Conservation (phyloP, 2,888 invertebrate species). For the Cephus spinipes region DNA sequence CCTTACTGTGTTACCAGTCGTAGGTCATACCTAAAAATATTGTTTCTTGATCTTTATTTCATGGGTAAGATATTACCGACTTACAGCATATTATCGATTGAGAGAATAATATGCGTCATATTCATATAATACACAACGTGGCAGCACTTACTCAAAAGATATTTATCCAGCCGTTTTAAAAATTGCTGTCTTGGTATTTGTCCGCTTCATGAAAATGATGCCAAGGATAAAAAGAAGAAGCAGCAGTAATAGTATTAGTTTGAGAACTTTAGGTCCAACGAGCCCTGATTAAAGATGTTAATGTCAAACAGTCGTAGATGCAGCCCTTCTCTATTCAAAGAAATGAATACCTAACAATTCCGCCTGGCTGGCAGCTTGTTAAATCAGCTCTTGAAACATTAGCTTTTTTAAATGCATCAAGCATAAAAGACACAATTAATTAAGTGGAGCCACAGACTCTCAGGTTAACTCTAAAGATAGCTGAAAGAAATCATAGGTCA, state of each 20-base stretch:
- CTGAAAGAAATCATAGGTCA: conserved; percentile 28
- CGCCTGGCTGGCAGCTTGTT: background rate
- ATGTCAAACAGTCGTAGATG: background rate
- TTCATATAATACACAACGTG: background rate
- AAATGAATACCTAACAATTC: background rate
- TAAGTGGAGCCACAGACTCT: background rate
- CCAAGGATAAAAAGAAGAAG: background rate
- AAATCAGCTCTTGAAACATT: background rate
- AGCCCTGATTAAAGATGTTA: background rate
- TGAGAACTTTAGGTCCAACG: background rate
- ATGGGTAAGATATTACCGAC: background rate
- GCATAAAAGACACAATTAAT: background rate
- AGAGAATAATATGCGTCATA: background rate
- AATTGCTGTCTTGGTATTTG: background rate
- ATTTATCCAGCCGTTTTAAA: background rate
- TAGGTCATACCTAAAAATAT: conserved; percentile 14
- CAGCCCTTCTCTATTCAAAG: background rate
- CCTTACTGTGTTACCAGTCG: conserved; percentile 6
- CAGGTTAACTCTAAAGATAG: background rate
- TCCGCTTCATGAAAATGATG: background rate
- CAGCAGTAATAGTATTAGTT: background rate
- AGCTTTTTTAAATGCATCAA: background rate
- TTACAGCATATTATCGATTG: background rate
- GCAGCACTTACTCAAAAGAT: background rate
- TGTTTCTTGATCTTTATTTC: background rate